Percentiles rank a stretch among this genome's conserved stretches.
Conservation (phyloP, 2,113 vertebrate species). For the Vireo altiloquus region DNA sequence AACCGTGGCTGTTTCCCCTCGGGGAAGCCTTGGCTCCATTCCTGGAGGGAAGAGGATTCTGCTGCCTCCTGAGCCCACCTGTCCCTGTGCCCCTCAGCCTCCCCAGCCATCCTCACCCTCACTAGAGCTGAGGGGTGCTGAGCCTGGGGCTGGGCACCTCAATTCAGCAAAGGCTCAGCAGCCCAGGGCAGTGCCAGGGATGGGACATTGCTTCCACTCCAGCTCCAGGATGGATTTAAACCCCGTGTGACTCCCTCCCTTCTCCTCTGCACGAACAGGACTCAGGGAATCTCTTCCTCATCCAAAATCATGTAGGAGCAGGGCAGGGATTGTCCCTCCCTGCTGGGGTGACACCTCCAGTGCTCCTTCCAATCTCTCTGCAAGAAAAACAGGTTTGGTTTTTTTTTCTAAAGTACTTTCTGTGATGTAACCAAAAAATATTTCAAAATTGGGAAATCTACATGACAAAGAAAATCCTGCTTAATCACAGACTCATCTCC, state of each 20-base stretch:
- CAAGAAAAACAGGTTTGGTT: not conserved
- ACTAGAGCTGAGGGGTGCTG: fast-evolving
- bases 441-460: not conserved
- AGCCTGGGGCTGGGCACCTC: too few relatives aligned
- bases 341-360: not conserved
- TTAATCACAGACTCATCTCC: not conserved
- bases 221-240: not conserved
- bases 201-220: not conserved
- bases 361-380: not conserved
- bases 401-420: not conserved
- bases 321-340: not conserved
- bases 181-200: too few relatives aligned
- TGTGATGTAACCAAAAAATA: not conserved
- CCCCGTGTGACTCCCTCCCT: not conserved
- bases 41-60: not conserved
- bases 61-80: not conserved
- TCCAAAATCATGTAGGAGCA: not conserved
- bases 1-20: not conserved
- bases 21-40: too few relatives aligned
- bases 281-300: not conserved
- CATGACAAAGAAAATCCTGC: not conserved
- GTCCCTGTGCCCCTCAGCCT: not conserved
- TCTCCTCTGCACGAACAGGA: not conserved
- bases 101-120: not conserved
- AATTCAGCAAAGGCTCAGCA: too few relatives aligned